Evolutionary conservation across 1,140 invertebrate species (phyloP).

Genomic region (Drosophila tropicalis): DNA sequence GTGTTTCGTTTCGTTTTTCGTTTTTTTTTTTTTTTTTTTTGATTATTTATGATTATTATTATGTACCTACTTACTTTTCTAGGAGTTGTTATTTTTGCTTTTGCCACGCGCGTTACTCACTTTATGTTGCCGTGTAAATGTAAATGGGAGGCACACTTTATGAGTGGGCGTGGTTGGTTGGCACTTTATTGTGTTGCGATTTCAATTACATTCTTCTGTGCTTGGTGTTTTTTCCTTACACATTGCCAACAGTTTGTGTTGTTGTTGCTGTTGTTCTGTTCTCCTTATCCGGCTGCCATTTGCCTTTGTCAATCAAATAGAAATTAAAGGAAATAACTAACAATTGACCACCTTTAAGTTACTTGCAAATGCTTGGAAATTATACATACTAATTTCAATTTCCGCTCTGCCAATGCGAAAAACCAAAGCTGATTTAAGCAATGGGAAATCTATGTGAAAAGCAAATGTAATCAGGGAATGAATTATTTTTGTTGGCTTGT

Average conservation of each 20-base stretch:
- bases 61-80: conserved; percentile 32
- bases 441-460: too few relatives aligned
- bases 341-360: too few relatives aligned
- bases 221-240: conserved; percentile 23
- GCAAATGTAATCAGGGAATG: too few relatives aligned
- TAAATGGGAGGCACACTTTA: background rate
- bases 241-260: conserved; percentile 56
- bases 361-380: too few relatives aligned
- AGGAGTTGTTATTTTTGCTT: conserved; percentile 9
- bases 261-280: conserved; percentile 9
- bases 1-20: conserved; percentile 3
- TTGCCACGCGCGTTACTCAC: conserved; percentile 14
- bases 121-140: conserved; percentile 7
- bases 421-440: too few relatives aligned
- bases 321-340: conserved; percentile 27
- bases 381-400: too few relatives aligned
- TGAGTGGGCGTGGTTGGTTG: background rate
- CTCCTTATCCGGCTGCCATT: conserved; percentile 1
- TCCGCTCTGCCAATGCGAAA: too few relatives aligned
- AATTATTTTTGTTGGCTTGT: too few relatives aligned
- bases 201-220: conserved; percentile 63
- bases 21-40: conserved; percentile 11
- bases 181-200: conserved; percentile 48
- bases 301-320: conserved; percentile 45
- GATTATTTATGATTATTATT: conserved; percentile 54